phyloP scores from a whole-genome alignment of 1,140 invertebrate genomes.

The Ridgeia piscesae region DNA sequence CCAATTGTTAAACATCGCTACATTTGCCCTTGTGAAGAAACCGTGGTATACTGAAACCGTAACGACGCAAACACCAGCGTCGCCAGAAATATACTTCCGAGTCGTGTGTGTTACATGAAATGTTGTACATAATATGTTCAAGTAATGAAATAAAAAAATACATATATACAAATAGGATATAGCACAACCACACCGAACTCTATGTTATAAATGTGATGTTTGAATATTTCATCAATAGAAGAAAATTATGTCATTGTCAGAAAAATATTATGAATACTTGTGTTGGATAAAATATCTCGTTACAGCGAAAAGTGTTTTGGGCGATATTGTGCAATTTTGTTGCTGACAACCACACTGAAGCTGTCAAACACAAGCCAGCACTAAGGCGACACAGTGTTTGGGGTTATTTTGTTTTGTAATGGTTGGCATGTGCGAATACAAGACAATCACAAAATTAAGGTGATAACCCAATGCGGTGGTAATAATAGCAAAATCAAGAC shows the following conservation, averaged over 20 bases:
- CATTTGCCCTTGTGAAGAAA: background rate
- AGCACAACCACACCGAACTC: background rate
- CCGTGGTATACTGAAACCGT: background rate
- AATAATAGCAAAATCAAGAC: too few relatives aligned
- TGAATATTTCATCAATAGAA: background rate
- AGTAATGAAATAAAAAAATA: background rate
- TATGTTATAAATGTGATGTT: background rate
- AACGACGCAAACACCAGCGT: background rate
- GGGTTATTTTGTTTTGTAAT: background rate
- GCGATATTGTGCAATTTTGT: background rate
- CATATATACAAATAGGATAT: background rate
- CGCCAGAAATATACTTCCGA: background rate
- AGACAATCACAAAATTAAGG: too few relatives aligned
- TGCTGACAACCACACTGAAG: background rate
- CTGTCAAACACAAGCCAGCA: background rate
- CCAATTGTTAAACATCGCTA: background rate
- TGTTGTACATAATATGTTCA: background rate
- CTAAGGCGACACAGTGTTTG: background rate
- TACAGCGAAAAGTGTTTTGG: background rate
- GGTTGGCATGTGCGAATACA: too few relatives aligned
- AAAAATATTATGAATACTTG: background rate
- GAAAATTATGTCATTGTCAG: background rate
- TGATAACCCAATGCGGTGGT: too few relatives aligned
- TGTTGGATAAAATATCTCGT: background rate
- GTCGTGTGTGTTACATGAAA: background rate